Evolutionary conservation across 1,140 invertebrate species (phyloP).

Genomic region (Aphaenogaster floridana): DNA sequence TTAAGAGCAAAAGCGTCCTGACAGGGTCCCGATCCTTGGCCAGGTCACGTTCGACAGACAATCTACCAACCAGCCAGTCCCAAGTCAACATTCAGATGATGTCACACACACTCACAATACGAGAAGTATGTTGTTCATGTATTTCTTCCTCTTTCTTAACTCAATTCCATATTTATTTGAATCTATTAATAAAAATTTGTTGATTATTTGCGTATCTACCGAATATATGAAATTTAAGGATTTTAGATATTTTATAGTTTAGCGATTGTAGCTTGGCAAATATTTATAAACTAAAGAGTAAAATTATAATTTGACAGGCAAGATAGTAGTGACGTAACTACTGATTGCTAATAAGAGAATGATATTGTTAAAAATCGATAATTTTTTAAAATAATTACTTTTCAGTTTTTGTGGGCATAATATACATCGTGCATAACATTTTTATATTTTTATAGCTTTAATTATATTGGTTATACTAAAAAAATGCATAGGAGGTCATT

Average conservation of each 20-base stretch:
- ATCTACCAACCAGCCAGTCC: conserved; percentile 95
- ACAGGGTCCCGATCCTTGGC: conserved; percentile 91
- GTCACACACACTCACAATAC: conserved; percentile 95
- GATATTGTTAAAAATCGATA: background rate
- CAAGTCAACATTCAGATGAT: conserved; percentile 97
- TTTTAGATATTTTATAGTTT: background rate
- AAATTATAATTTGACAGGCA: conserved; percentile 9
- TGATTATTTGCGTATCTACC: background rate
- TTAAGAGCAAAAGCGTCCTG: conserved; percentile 93
- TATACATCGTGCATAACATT: conserved; percentile 11
- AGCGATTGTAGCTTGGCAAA: background rate
- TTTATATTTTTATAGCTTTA: background rate
- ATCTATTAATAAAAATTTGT: conserved; percentile 27
- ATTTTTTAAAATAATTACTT: background rate
- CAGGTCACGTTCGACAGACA: conserved; percentile 94
- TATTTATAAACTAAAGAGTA: background rate
- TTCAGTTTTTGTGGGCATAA: conserved; percentile 3
- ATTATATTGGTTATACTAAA: conserved; percentile 2
- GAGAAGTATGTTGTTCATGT: conserved; percentile 90
- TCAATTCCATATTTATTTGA: conserved; percentile 7
- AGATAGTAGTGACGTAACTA: background rate
- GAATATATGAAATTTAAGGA: background rate
- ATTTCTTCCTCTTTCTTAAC: conserved; percentile 39
- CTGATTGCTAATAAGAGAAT: background rate
- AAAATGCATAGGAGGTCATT: background rate